A percentile compares a stretch with the other conserved stretches of the same genome.
Evolutionary conservation across 2,113 vertebrate genomes (phyloP).

Genomic region (Campylomormyrus tamandua): DNA sequence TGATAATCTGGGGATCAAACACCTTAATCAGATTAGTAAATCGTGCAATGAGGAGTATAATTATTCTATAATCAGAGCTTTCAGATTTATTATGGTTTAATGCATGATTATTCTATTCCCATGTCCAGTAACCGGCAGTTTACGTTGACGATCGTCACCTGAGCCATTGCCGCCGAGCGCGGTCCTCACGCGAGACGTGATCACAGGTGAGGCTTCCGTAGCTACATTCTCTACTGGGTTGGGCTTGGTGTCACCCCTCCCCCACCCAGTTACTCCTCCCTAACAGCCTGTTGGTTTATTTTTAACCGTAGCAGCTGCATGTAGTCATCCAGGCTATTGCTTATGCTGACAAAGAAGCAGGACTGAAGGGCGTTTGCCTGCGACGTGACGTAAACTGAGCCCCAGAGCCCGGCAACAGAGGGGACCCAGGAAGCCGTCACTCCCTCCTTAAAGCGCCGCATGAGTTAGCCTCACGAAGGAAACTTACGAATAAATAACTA

Average conservation of each 20-base stretch:
- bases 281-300: constrained; percentile 48
- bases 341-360: constrained; percentile 17
- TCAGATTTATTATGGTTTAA: not conserved
- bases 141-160: not conserved
- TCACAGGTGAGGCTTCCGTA: not conserved
- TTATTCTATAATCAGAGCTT: not conserved
- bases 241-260: constrained; percentile 24
- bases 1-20: not conserved
- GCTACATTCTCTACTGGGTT: constrained; percentile 20
- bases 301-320: constrained; percentile 47
- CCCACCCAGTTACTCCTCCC: constrained; percentile 35
- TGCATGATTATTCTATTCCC: not conserved
- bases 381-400: not conserved
- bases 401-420: not conserved
- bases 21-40: not conserved
- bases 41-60: not conserved
- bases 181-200: not conserved
- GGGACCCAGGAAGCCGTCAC: not conserved
- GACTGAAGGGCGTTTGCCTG: constrained; percentile 20
- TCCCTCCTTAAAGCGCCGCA: not conserved
- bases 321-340: constrained; percentile 35
- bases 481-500: not conserved
- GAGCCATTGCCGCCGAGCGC: not conserved
- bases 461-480: not conserved
- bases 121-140: not conserved